These are phyloP conservation scores for Xestia ashworthii DNA, from an alignment of 2,888 invertebrate species.

Conservation along the genomic window DNA sequence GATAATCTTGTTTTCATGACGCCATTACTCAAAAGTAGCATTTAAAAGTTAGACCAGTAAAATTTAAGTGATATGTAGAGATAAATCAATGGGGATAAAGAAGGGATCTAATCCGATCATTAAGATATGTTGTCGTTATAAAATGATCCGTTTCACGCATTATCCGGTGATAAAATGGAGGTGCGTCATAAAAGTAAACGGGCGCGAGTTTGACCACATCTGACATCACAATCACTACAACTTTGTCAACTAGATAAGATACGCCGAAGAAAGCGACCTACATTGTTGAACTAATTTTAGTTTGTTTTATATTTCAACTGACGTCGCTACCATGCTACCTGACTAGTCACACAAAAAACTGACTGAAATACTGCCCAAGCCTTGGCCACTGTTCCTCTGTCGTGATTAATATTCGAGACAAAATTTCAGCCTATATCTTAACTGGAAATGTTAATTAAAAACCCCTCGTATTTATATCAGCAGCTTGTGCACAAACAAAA, in stretches of 20 bases:
- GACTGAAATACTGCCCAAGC: background rate
- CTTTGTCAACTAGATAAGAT: conserved; percentile 48
- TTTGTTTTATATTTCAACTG: background rate
- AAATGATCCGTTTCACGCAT: conserved; percentile 86
- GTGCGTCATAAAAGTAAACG: conserved; percentile 77
- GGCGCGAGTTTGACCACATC: conserved; percentile 79
- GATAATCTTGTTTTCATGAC: conserved; percentile 49
- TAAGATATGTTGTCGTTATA: conserved; percentile 81
- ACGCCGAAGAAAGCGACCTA: background rate
- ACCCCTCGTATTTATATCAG: background rate
- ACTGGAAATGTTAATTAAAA: background rate
- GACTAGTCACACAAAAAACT: background rate
- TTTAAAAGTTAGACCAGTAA: conserved; percentile 61
- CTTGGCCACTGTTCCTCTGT: too few species aligned
- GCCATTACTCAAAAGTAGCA: conserved; percentile 52
- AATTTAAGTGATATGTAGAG: conserved; percentile 71
- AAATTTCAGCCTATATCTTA: background rate
- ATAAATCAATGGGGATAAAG: conserved; percentile 87
- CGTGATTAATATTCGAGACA: background rate
- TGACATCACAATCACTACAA: conserved; percentile 63
- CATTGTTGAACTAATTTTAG: conserved; percentile 4
- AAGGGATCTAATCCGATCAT: conserved; percentile 83
- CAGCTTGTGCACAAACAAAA: background rate
- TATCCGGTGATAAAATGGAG: conserved; percentile 82
- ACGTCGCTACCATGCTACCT: conserved; percentile 1